Evolutionary conservation across 2,113 vertebrate species (phyloP), one percentile per base, ranked within the genome.

Genomic region (Cairina moschata): DNA sequence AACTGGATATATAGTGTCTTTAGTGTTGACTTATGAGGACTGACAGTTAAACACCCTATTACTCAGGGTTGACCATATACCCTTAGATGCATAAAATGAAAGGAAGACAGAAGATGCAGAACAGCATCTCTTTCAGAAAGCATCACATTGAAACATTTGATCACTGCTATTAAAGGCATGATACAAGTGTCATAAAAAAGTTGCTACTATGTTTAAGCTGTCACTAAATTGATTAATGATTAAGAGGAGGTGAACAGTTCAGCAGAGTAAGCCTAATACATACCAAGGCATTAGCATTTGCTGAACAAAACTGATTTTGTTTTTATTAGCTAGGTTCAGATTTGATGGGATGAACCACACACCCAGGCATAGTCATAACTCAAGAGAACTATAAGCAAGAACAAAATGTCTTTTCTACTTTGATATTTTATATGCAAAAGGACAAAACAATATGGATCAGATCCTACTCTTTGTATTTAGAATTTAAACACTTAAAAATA

Each of bases 201-300:
- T 97, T 96, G 86, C 60, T 95, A 58, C 55, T 94, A 86, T 67
- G 85, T 97, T 97, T 95, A 97, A 96, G 81, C 83, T 96, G 94
- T 94, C 96, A 92, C 71, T 66, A 94, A 94, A 93, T 91, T 97
- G 97, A 98, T 97, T 98, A 93, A 97, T 84, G 96, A 94, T 96
- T 94, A 96, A 96, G 65, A 54, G 25, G 93, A 95, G 96, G 97
- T 97, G 97, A 98, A 97, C 56, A 97, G 97, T 98, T 98, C 97
- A 97, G 89, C 91, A 96, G 95, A 97, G 95, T 97, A 83, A 90
- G 91, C 84, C 81, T 97, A 93, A 97, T 96, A 88, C 69, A 93
- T 94, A 93, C 48, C 86, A 97, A 96, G 68, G 78, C 84, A 93
- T 59, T 87, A 31, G 58, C 73, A 95, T 89, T 86, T 80, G 59